Percentiles rank a stretch among this genome's conserved stretches.
phyloP scores from a whole-genome alignment of 2,888 invertebrate genomes.

The Tiliacea aurago region DNA sequence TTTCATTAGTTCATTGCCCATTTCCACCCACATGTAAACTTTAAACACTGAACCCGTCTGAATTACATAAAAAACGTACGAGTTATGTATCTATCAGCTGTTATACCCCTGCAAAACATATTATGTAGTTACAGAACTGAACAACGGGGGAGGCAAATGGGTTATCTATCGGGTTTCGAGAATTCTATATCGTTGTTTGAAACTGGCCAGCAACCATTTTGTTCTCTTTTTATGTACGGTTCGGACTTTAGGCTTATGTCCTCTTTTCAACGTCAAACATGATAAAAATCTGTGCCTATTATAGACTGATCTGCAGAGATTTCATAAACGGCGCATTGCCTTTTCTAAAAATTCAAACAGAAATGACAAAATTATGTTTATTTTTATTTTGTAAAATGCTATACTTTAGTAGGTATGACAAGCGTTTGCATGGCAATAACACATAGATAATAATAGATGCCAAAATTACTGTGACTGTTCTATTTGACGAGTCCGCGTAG shows the following conservation, averaged over 20 bases:
- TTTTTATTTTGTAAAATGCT: neutral
- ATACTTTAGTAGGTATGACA: neutral
- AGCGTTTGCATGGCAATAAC: conserved; percentile 36
- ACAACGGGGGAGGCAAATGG: conserved; percentile 28
- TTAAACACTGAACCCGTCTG: conserved; percentile 27
- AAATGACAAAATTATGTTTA: neutral
- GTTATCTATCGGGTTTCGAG: conserved; percentile 31
- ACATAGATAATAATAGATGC: conserved; percentile 41
- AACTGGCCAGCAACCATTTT: conserved; percentile 11
- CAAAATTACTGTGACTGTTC: conserved; percentile 51
- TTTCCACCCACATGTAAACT: conserved; percentile 42
- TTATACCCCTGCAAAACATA: conserved; percentile 23
- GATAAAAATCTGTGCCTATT: neutral
- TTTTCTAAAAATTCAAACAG: neutral
- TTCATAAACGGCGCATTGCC: neutral
- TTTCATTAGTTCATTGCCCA: conserved; percentile 60
- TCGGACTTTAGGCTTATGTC: neutral
- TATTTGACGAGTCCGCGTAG: conserved; percentile 39
- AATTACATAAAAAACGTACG: conserved; percentile 31
- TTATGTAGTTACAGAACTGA: conserved; percentile 13
- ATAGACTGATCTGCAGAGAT: neutral
- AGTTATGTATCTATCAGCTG: conserved; percentile 35
- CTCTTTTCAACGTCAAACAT: neutral
- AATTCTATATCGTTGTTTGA: conserved; percentile 11
- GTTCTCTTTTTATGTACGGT: conserved; percentile 10